Base-by-base conservation (phyloP, 2,888 invertebrate species). In the Yponomeuta cagnagella region DNA sequence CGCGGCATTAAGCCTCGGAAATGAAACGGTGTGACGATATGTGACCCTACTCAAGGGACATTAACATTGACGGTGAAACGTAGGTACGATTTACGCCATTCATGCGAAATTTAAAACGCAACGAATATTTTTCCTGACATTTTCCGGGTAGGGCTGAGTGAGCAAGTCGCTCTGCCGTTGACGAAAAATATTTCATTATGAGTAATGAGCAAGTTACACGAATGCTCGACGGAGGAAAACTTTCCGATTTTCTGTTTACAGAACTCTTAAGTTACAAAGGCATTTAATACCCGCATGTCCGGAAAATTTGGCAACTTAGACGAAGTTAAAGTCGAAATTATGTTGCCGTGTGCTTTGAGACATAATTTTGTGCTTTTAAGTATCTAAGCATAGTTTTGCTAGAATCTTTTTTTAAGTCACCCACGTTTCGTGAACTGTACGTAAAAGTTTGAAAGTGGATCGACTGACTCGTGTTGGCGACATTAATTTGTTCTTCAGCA, bases 11-110 rank as follows among this genome's bases (percentile, higher is more conserved):
- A 71, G 71, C 71, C 72, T 74, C 73, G 75, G 74, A 33, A 65
- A 65, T 65, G 65, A 65, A 31, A 65, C 30, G 72, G 73, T 73
- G 75, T 76, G 77, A 77, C 76, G 80, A 79, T 80, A 82, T 80
- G 80, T 76, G 77, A 80, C 77, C 80, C 76, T 78, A 76, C 77
- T 80, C 80, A 76, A 76, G 75, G 78, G 74, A 77, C 75, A 77
- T 65, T 80, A 76, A 80, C 79, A 79, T 77, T 78, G 76, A 74
- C 74, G 74, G 72, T 71, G 73, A 74, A 73, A 72, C 43, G 43
- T 73, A 71, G 43, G 43, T 67, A 73, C 70, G 65, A 65, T 65
- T 30, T 65, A 43, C 65, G 33, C 31, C 65, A 30, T 65, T 65
- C 33, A 65, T 30, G 33, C 65, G 65, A 65, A 31, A 30, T 65